Percentiles rank a stretch among this genome's conserved stretches.
phyloP scores from a whole-genome alignment of 1,140 invertebrate genomes.

The Heliconius himera region DNA sequence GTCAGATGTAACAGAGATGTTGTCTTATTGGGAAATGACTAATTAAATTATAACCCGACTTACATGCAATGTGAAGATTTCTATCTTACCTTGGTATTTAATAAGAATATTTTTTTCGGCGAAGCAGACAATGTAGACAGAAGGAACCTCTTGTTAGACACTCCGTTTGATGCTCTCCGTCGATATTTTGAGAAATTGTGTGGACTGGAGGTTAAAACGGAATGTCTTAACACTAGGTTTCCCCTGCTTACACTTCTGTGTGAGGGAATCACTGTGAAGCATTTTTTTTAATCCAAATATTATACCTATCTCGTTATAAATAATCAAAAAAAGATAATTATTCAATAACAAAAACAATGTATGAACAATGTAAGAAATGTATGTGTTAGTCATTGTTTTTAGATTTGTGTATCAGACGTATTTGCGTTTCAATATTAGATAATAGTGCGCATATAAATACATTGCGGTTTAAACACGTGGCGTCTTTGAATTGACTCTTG shows the following conservation, averaged over 20 bases:
- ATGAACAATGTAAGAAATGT: not conserved
- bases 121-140: no score
- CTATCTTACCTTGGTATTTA: not conserved
- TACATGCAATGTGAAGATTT: not conserved
- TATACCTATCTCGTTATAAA: not conserved
- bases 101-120: not conserved
- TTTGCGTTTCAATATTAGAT: slow-evolving; percentile 10
- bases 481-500: not conserved
- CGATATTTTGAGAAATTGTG: no score
- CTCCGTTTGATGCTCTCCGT: no score
- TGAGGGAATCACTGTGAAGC: no score
- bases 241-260: no score
- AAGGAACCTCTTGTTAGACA: no score
- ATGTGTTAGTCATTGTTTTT: not conserved
- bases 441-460: slow-evolving; percentile 10
- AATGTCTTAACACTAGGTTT: no score
- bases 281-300: no score
- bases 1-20: not conserved
- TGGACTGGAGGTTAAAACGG: no score
- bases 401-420: not conserved
- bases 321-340: not conserved
- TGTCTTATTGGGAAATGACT: not conserved
- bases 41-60: not conserved
- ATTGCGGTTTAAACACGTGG: not conserved
- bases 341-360: not conserved